Conservation (phyloP, 1,140 invertebrate species). For the Heliconius hermathena region DNA sequence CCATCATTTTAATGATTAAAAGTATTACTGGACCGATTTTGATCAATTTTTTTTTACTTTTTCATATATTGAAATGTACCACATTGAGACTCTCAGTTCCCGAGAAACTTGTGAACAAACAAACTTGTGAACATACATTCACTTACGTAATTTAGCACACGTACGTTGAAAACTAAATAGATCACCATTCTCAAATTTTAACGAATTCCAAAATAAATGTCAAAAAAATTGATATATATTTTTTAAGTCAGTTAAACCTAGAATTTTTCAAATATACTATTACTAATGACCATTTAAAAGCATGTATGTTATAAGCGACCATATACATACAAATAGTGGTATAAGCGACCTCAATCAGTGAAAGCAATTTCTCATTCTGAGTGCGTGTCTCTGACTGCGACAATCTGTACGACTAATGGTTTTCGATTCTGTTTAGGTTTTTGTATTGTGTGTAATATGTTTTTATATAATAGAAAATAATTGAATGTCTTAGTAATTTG, state of each 20-base stretch:
- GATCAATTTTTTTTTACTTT: too few relatives aligned
- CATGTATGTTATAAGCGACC: background rate
- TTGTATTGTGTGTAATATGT: conserved; percentile 5
- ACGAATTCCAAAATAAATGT: too few relatives aligned
- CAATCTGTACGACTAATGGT: conserved; percentile 18
- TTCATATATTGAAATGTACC: too few relatives aligned
- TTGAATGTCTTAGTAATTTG: background rate
- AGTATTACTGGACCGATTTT: too few relatives aligned
- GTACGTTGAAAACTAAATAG: too few relatives aligned
- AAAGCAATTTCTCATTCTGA: conserved; percentile 33
- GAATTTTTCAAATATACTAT: background rate
- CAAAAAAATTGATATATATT: background rate
- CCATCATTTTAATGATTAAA: too few relatives aligned
- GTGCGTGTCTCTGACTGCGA: conserved; percentile 33
- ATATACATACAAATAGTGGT: conserved; percentile 9
- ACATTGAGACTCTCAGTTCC: too few relatives aligned
- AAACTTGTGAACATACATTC: too few relatives aligned
- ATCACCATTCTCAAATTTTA: too few relatives aligned
- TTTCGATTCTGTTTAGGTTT: conserved; percentile 19
- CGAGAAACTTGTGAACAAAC: too few relatives aligned
- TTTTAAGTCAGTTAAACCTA: background rate
- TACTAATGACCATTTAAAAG: background rate
- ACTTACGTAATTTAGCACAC: too few relatives aligned
- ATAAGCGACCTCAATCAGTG: conserved; percentile 26
- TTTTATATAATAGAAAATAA: background rate